phyloP scores from a whole-genome alignment of 1,140 invertebrate species.

The Drosophila sproati region DNA sequence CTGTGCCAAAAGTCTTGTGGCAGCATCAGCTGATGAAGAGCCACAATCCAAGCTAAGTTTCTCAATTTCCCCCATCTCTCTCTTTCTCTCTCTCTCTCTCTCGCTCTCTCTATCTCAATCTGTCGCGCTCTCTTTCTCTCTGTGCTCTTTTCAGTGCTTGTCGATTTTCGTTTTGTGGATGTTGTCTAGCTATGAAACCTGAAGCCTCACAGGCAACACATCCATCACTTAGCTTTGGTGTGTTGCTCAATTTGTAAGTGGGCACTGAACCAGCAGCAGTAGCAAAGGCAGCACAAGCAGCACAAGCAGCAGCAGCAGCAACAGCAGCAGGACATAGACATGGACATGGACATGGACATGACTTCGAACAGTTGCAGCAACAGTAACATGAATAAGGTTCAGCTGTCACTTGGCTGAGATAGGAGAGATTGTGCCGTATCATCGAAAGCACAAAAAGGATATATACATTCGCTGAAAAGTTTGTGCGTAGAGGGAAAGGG shows the following conservation, averaged over 20 bases:
- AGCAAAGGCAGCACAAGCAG: neutral
- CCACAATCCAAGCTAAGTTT: constrained; percentile 21
- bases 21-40: constrained; percentile 24
- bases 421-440: constrained; percentile 11
- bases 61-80: neutral
- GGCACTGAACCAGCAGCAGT: neutral
- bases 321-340: too few species aligned
- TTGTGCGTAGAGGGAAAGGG: neutral
- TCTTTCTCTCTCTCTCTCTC: neutral
- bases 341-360: constrained; percentile 15
- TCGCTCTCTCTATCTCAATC: neutral
- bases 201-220: constrained; percentile 19
- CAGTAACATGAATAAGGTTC: constrained; percentile 21
- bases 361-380: constrained; percentile 8
- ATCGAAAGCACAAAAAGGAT: constrained; percentile 3
- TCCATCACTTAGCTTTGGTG: constrained; percentile 36
- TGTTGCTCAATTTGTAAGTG: constrained; percentile 45
- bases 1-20: constrained; percentile 62
- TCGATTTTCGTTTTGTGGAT: too few species aligned
- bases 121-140: neutral
- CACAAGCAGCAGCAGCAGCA: constrained; percentile 6
- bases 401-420: neutral
- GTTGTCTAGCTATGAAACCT: neutral
- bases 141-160: neutral
- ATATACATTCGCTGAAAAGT: neutral